A percentile compares a stretch with the other conserved stretches of the same genome.
Conservation (phyloP, 2,113 vertebrate genomes). For the Xenopus borealis region DNA sequence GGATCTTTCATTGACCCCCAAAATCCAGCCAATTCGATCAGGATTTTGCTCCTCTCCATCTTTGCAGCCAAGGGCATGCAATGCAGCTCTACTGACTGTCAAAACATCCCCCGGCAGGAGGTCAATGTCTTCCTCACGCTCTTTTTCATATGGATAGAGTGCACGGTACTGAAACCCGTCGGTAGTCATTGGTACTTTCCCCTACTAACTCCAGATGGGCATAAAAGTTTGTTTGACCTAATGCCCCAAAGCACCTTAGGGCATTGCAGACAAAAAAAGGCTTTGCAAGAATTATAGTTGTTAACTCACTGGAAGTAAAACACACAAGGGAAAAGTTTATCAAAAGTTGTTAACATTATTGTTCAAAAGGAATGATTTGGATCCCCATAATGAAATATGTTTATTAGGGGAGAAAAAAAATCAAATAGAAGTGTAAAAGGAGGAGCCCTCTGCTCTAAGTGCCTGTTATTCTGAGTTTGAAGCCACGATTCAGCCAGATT, state of each 20-base stretch:
- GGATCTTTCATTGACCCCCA: constrained; percentile 86
- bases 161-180: constrained; percentile 89
- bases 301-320: not conserved
- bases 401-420: not conserved
- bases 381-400: not conserved
- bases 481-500: constrained; percentile 80
- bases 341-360: constrained; percentile 5
- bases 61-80: constrained; percentile 77
- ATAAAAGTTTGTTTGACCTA: constrained; percentile 2
- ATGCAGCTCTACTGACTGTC: constrained; percentile 81
- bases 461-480: constrained; percentile 80
- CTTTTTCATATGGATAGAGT: constrained; percentile 80
- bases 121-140: constrained; percentile 88
- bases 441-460: constrained; percentile 48
- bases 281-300: not conserved
- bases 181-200: constrained; percentile 58
- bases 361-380: not conserved
- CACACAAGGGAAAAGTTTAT: not conserved
- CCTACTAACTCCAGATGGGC: not conserved
- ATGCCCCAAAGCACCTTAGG: constrained; percentile 9
- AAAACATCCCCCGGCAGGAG: constrained; percentile 81
- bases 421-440: not conserved
- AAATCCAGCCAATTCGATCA: constrained; percentile 82
- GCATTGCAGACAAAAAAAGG: constrained; percentile 3
- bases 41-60: constrained; percentile 81